Evolutionary conservation across 1,140 invertebrate species (phyloP).

Genomic region (Lysiphlebus fabarum): DNA sequence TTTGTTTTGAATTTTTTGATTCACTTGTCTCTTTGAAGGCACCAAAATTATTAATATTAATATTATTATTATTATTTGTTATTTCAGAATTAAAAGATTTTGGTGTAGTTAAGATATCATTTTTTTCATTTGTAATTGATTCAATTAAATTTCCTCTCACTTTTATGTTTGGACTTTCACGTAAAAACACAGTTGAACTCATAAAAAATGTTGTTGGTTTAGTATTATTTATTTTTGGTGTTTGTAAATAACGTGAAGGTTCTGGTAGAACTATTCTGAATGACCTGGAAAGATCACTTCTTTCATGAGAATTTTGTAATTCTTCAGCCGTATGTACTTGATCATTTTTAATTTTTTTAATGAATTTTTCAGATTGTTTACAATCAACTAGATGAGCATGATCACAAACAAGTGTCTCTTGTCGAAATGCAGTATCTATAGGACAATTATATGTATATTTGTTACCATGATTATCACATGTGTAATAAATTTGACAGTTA

Average conservation of each 20-base stretch:
- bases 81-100: too few relatives aligned
- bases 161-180: slow-evolving; percentile 11
- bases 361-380: slow-evolving; percentile 6
- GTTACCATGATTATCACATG: slow-evolving; percentile 52
- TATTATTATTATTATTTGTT: too few relatives aligned
- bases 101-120: too few relatives aligned
- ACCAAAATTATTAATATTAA: too few relatives aligned
- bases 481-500: slow-evolving; percentile 55
- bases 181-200: slow-evolving; percentile 34
- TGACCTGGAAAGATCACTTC: slow-evolving; percentile 26
- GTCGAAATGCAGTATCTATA: slow-evolving; percentile 55
- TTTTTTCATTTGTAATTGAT: not conserved
- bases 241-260: slow-evolving; percentile 12
- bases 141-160: not conserved
- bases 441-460: slow-evolving; percentile 56
- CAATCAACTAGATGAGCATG: slow-evolving; percentile 57
- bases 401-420: slow-evolving; percentile 56
- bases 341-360: not conserved
- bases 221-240: slow-evolving; percentile 20
- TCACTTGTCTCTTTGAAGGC: too few relatives aligned
- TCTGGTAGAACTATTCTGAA: slow-evolving; percentile 25
- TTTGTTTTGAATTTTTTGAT: too few relatives aligned
- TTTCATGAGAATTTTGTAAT: not conserved
- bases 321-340: not conserved
- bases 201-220: slow-evolving; percentile 32